Base-by-base conservation (phyloP, 2,113 vertebrate genomes). In the Caloenas nicobarica region DNA sequence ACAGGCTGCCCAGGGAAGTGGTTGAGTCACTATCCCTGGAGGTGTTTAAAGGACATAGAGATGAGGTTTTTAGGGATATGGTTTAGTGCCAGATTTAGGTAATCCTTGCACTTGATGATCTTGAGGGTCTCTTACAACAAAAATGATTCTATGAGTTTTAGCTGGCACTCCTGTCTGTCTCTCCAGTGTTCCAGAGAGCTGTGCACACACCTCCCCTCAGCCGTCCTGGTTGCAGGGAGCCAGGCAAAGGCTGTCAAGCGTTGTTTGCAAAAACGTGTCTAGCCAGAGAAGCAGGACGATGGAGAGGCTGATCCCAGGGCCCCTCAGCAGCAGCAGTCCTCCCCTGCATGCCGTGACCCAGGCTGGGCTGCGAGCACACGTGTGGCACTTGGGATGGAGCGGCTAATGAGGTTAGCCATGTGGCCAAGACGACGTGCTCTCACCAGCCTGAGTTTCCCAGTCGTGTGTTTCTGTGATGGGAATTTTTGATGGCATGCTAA, bases 341-440 rank as follows among this genome's bases (percentile, higher is more conserved):
- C 23, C 51, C 40, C 64, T 53, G 19, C 0, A 10, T 0, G 2
- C 0, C 3, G 60, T 8, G 28, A 25, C 58, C 2, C 4, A 31
- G 34, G 17, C 40, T 53, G 72, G 62, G 26, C 56, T 84, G 62
- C 24, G 28, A 13, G 58, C n/a, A 13, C 13, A 0, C 1, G 0
- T 17, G 24, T 13, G 46, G 19, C 22, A 7, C 36, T 61, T 0
- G 1, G 10, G 16, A 13, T 24, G n/a, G 17, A 16, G 57, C 7
- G 26, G 1, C 4, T 3, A 29, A 19, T 13, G 0, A 7, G 34
- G 24, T 10, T 38, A 26, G 4, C 46, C 23, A 11, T 5, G 0
- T 26, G 50, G 33, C 50, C 50, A 13, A 31, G 29, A 25, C 0
- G 8, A n/a, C 11, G 12, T 69, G 65, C 25, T 77, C 56, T 48